Base-by-base conservation (phyloP, 1,140 invertebrate species). In the Rhopalosiphum maidis region DNA sequence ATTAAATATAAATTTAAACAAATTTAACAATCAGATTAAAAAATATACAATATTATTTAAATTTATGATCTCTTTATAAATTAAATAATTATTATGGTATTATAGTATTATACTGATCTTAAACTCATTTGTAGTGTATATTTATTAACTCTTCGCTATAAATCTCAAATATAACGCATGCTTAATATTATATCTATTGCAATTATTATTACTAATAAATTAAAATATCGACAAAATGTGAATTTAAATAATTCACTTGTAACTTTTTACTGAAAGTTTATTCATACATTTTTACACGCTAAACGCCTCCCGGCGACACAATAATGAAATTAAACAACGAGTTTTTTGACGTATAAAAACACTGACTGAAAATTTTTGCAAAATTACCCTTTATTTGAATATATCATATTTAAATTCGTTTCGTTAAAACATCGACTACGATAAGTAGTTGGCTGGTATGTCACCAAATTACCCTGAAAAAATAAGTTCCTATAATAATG, bases 351-450 rank as follows among this genome's bases (percentile, higher is more conserved):
- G 60, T 15, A n/a, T 60, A 68, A 68, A 77, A n/a, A 68, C 11
- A 60, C 55, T 60, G 6, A 30, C 55, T n/a, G 30, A 68, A 68
- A 11, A 68, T 77, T 77, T 77, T 77, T 77, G 15, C 30, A 68
- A 68, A 68, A 68, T 30, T n/a, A 68, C 60, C 30, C 60, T 68
- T 68, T 68, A 68, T 68, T 77, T 68, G 15, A 68, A 68, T 68
- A 77, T 15, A n/a, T n/a, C n/a, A n/a, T n/a, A 77, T 77, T 77
- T 77, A n/a, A 77, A 77, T 77, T 77, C n/a, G n/a, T n/a, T 77
- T 77, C 15, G 60, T n/a, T n/a, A 77, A 77, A n/a, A n/a, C 4
- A 68, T 18, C 11, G 4, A 68, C 30, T 68, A n/a, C 4, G 30
- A 18, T 18, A n/a, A 0, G 60, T 6, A n/a, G 60, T 68, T 68